These are phyloP conservation scores for Nephotettix cincticeps DNA, from an alignment of 1,140 invertebrate species.

Conservation along the genomic window DNA sequence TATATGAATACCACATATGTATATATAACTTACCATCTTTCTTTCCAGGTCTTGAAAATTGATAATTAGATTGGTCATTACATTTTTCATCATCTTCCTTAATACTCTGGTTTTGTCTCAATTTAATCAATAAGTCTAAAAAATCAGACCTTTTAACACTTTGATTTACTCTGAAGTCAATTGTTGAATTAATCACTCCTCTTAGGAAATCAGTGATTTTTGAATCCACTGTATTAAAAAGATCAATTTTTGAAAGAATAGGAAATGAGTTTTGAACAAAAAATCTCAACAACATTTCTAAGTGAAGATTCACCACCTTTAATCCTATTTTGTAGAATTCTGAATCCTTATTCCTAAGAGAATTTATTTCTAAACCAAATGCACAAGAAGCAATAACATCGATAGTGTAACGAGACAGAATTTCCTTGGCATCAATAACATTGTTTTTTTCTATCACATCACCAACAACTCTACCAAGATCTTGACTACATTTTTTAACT, in stretches of 20 bases:
- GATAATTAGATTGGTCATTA: not conserved
- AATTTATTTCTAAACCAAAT: conserved; percentile 43
- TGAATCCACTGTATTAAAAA: not conserved
- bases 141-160: not conserved
- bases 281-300: not conserved
- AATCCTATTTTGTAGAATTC: conserved; percentile 49
- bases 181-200: not conserved
- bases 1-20: not conserved
- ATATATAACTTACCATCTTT: not conserved
- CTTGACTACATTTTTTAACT: not conserved
- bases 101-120: conserved; percentile 1
- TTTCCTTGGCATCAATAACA: conserved; percentile 36
- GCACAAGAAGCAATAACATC: conserved; percentile 45
- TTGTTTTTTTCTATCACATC: not conserved
- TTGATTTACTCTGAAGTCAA: not conserved
- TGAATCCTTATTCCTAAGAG: conserved; percentile 50
- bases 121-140: conserved; percentile 10
- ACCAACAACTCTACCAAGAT: not conserved
- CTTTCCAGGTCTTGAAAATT: not conserved
- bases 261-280: not conserved
- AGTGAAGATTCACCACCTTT: not conserved
- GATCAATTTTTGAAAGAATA: not conserved
- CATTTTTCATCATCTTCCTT: not conserved
- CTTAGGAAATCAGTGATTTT: not conserved
- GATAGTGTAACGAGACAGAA: conserved; percentile 40